phyloP scores from a whole-genome alignment of 2,888 invertebrate genomes.

The Adela reaumurella region DNA sequence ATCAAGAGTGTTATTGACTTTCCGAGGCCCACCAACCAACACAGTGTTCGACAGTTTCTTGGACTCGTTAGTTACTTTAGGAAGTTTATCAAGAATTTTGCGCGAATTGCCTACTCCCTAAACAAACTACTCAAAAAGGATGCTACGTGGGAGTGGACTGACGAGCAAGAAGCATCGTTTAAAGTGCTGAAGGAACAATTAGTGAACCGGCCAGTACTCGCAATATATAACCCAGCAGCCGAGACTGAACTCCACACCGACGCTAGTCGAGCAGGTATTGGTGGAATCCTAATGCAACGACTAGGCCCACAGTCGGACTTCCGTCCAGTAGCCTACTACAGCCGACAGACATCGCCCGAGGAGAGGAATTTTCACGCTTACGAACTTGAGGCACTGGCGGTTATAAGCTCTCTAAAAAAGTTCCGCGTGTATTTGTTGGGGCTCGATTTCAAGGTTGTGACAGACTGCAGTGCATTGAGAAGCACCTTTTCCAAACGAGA shows the following conservation, averaged over 20 bases:
- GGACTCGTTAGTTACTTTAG: too few relatives aligned
- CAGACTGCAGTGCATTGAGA: conserved; percentile 21
- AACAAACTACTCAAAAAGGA: too few relatives aligned
- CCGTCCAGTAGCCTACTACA: conserved; percentile 13
- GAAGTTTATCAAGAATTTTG: too few relatives aligned
- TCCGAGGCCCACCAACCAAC: too few relatives aligned
- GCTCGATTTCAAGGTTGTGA: conserved; percentile 15
- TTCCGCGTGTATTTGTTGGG: conserved; percentile 20
- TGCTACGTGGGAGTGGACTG: conserved; percentile 10
- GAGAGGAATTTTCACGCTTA: conserved; percentile 11
- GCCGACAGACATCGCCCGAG: conserved; percentile 12
- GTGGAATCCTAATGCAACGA: conserved; percentile 12
- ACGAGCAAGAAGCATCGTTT: conserved; percentile 9
- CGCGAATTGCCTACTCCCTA: too few relatives aligned
- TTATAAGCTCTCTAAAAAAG: conserved; percentile 19
- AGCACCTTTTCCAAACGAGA: conserved; percentile 17
- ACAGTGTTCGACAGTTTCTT: too few relatives aligned
- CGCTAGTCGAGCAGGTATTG: conserved; percentile 12
- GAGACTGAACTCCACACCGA: too few relatives aligned
- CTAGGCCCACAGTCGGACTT: too few relatives aligned
- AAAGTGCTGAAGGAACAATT: conserved; percentile 9
- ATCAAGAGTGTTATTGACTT: too few relatives aligned
- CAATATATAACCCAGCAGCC: conserved; percentile 8
- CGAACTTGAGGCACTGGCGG: conserved; percentile 18
- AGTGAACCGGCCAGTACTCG: conserved; percentile 6